Conservation (phyloP, 2,888 invertebrate species). For the Heliconius sara region DNA sequence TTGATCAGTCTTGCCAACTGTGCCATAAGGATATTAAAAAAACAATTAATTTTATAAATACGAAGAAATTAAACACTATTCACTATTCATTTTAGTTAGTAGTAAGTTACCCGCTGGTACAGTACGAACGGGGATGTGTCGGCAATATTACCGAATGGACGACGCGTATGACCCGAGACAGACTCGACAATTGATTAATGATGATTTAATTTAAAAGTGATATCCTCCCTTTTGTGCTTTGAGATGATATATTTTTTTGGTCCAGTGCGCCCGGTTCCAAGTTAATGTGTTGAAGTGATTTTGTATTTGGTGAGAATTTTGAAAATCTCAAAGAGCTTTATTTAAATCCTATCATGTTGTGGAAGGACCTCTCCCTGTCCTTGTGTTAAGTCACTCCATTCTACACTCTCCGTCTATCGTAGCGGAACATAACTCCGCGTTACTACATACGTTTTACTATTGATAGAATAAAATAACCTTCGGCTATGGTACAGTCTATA, state of each 20-base stretch:
- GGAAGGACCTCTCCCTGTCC: no score
- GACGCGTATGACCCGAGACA: constrained; percentile 21
- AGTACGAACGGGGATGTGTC: constrained; percentile 15
- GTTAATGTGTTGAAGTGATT: neutral
- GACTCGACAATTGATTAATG: constrained; percentile 30
- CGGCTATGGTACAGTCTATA: no score
- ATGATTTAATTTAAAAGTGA: constrained; percentile 23
- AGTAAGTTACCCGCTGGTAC: neutral
- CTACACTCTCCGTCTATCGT: no score
- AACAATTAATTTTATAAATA: no score
- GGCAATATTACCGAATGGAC: constrained; percentile 18
- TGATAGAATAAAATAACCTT: no score
- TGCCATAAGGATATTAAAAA: no score
- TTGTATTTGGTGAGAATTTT: neutral
- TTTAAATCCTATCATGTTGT: no score
- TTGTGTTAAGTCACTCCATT: no score
- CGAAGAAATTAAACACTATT: no score
- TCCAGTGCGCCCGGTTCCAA: neutral
- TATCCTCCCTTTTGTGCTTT: constrained; percentile 23
- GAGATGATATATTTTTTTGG: neutral
- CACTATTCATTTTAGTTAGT: neutral
- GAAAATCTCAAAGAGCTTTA: neutral
- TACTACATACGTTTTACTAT: no score
- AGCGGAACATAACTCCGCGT: no score
- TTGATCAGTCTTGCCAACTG: no score